Conservation (phyloP, 2,888 invertebrate genomes). For the Copidosoma aretas region DNA sequence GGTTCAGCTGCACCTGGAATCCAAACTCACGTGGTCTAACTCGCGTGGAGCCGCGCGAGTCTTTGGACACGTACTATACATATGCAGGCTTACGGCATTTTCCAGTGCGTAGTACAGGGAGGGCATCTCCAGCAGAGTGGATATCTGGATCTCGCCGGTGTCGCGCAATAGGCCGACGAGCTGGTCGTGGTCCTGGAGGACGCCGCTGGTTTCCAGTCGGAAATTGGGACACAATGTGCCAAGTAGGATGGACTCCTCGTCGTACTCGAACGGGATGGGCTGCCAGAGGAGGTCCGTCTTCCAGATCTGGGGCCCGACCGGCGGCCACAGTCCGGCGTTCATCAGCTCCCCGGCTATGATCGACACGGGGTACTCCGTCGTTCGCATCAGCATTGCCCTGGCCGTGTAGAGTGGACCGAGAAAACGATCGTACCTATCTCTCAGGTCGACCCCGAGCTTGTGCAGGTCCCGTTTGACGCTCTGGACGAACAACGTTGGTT, state of each 20-base stretch:
- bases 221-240: slow-evolving; percentile 48
- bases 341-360: slow-evolving; percentile 76
- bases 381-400: slow-evolving; percentile 60
- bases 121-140: slow-evolving; percentile 21
- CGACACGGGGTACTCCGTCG: slow-evolving; percentile 76
- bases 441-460: slow-evolving; percentile 64
- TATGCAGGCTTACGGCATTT: slow-evolving; percentile 25
- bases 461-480: slow-evolving; percentile 66
- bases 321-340: slow-evolving; percentile 74
- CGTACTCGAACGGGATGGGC: slow-evolving; percentile 67
- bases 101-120: slow-evolving; percentile 25
- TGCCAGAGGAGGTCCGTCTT: slow-evolving; percentile 70
- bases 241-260: slow-evolving; percentile 41
- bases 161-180: slow-evolving; percentile 13
- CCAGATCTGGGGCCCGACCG: slow-evolving; percentile 67
- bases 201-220: slow-evolving; percentile 5
- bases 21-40: neutral
- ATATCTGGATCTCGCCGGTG: slow-evolving; percentile 11
- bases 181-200: slow-evolving; percentile 11
- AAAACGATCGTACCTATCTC: slow-evolving; percentile 62
- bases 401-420: slow-evolving; percentile 64
- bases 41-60: neutral
- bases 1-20: slow-evolving; percentile 28
- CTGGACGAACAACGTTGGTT: slow-evolving; percentile 53
- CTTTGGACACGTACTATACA: neutral